phyloP scores from a whole-genome alignment of 2,888 invertebrate species.

The Drosophila birchii region DNA sequence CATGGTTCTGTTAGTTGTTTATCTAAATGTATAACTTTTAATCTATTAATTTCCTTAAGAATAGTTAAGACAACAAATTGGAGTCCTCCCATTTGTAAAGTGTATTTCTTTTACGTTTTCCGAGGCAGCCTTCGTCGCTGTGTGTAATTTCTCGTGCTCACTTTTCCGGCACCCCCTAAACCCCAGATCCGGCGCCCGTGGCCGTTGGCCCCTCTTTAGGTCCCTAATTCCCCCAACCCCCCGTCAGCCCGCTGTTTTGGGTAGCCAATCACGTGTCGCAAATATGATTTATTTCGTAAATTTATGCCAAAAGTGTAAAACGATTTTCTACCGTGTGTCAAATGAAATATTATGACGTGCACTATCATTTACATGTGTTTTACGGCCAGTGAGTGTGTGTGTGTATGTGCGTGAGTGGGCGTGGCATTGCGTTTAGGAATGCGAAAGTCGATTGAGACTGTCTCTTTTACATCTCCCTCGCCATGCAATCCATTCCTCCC shows the following conservation, averaged over 20 bases:
- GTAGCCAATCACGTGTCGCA: slow-evolving; percentile 69
- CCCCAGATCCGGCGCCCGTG: slow-evolving; percentile 1
- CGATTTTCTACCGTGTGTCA: slow-evolving; percentile 59
- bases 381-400: slow-evolving; percentile 22
- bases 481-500: slow-evolving; percentile 1
- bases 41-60: neutral
- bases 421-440: slow-evolving; percentile 48
- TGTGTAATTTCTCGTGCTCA: slow-evolving; percentile 26
- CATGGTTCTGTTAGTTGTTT: neutral
- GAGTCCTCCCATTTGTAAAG: neutral
- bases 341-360: slow-evolving; percentile 66
- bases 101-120: neutral
- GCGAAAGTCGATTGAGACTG: slow-evolving; percentile 26
- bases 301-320: slow-evolving; percentile 65
- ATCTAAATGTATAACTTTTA: neutral
- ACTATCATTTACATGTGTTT: slow-evolving; percentile 54
- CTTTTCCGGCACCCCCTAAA: slow-evolving; percentile 30
- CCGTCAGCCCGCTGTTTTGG: slow-evolving; percentile 7
- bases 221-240: neutral
- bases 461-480: slow-evolving; percentile 2
- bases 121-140: slow-evolving; percentile 5
- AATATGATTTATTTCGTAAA: slow-evolving; percentile 80
- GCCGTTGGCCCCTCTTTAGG: neutral
- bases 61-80: neutral
- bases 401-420: slow-evolving; percentile 26